A percentile compares a stretch with the other conserved stretches of the same genome.
Conservation (phyloP, 2,888 invertebrate genomes). For the Apamea monoglypha region DNA sequence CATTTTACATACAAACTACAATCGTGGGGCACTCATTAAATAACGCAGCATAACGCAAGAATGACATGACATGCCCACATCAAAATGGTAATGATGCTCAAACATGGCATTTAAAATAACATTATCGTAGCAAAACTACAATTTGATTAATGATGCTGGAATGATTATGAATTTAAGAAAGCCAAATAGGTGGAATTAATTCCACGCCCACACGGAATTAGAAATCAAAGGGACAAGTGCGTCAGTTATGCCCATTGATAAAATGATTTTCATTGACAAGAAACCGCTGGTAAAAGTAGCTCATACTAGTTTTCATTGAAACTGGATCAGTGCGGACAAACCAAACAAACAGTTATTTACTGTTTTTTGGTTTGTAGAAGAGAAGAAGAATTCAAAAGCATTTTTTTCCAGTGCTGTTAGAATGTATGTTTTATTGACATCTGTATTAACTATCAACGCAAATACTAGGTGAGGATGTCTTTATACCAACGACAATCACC, state of each 20-base stretch:
- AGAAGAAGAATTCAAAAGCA: neutral
- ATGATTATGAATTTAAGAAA: constrained; percentile 46
- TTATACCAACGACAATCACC: neutral
- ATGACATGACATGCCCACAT: constrained; percentile 74
- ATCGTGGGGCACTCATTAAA: constrained; percentile 67
- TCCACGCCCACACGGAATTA: constrained; percentile 68
- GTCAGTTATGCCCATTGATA: constrained; percentile 75
- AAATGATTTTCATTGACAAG: constrained; percentile 77
- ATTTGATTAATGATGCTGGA: constrained; percentile 60
- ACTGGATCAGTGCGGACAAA: constrained; percentile 55
- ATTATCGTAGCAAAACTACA: constrained; percentile 62
- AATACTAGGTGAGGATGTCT: neutral
- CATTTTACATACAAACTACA: constrained; percentile 71
- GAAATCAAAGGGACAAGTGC: constrained; percentile 66
- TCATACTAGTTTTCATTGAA: constrained; percentile 53
- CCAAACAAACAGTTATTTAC: no score
- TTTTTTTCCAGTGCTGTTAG: neutral
- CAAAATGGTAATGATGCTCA: constrained; percentile 70
- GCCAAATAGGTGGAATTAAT: constrained; percentile 54
- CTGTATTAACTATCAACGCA: neutral
- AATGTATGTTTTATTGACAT: neutral
- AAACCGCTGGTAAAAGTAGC: constrained; percentile 69
- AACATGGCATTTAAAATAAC: constrained; percentile 69
- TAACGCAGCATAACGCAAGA: constrained; percentile 56
- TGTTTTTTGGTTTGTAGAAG: constrained; percentile 40